phyloP scores from a whole-genome alignment of 2,797 vertebrate species.

The Sebastes ruberrimus region DNA sequence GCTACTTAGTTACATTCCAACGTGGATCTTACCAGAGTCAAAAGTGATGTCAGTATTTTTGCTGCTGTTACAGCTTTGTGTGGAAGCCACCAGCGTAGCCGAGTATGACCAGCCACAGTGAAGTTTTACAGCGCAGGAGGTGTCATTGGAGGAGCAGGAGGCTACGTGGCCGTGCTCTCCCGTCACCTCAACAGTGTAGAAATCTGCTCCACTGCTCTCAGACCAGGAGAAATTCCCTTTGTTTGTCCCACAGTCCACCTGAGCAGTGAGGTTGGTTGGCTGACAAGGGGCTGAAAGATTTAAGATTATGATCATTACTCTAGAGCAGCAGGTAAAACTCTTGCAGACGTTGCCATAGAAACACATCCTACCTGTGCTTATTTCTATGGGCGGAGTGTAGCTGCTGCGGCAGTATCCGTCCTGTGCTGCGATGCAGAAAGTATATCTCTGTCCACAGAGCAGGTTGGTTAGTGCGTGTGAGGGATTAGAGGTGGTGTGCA shows the following conservation, averaged over 20 bases:
- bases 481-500: conserved; percentile 18
- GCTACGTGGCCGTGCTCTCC: conserved; percentile 59
- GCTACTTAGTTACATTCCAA: too few relatives aligned
- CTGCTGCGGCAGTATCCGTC: conserved; percentile 60
- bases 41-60: conserved; percentile 52
- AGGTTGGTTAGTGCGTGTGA: conserved; percentile 44
- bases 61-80: conserved; percentile 72
- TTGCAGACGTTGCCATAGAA: conserved; percentile 11
- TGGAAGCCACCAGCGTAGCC: conserved; percentile 69
- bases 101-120: conserved; percentile 68
- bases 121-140: conserved; percentile 64
- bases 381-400: conserved; percentile 51
- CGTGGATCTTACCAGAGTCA: conserved; percentile 69
- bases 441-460: conserved; percentile 66
- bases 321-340: background rate
- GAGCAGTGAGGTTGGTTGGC: conserved; percentile 62
- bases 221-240: conserved; percentile 71
- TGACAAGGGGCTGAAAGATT: conserved; percentile 66
- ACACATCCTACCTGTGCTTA: conserved; percentile 66
- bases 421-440: conserved; percentile 53
- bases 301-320: background rate
- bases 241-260: conserved; percentile 73
- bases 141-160: conserved; percentile 66
- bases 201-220: conserved; percentile 41
- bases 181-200: conserved; percentile 61